These are phyloP conservation scores for Drosophila sp. DNA, from an alignment of 1,140 invertebrate species.

Conservation along the genomic window DNA sequence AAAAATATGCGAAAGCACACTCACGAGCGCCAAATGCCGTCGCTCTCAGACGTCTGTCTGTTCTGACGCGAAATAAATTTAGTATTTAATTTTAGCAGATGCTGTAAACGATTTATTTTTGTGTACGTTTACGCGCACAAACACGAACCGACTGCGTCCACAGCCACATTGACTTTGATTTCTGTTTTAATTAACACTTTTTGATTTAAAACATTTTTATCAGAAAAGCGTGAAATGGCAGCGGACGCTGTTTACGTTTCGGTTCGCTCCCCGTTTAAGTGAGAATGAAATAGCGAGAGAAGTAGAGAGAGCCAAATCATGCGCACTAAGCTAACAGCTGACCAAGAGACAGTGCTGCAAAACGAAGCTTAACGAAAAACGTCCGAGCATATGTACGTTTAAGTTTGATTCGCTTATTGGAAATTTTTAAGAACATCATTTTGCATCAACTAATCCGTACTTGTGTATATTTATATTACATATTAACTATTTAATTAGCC, in stretches of 20 bases:
- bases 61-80: slow-evolving; percentile 36
- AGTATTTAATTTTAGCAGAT: slow-evolving; percentile 40
- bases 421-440: background rate
- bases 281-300: slow-evolving; percentile 27
- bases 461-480: background rate
- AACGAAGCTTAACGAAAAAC: background rate
- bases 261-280: slow-evolving; percentile 45
- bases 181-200: slow-evolving; percentile 79
- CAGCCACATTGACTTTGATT: slow-evolving; percentile 80
- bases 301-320: slow-evolving; percentile 38
- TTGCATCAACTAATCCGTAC: background rate
- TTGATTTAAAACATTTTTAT: slow-evolving; percentile 82
- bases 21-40: slow-evolving; percentile 55
- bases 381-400: no score
- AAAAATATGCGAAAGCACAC: slow-evolving; percentile 55
- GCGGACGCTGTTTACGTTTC: slow-evolving; percentile 78
- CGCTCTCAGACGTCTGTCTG: slow-evolving; percentile 32
- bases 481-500: no score
- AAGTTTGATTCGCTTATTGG: background rate
- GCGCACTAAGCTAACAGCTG: slow-evolving; percentile 52
- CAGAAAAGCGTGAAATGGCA: slow-evolving; percentile 76
- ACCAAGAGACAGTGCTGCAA: slow-evolving; percentile 21
- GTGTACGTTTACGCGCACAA: slow-evolving; percentile 56
- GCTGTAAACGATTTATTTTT: slow-evolving; percentile 36
- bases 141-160: slow-evolving; percentile 70